Conservation (phyloP, 2,797 vertebrate species). For the Chelidonichthys spinosus region DNA sequence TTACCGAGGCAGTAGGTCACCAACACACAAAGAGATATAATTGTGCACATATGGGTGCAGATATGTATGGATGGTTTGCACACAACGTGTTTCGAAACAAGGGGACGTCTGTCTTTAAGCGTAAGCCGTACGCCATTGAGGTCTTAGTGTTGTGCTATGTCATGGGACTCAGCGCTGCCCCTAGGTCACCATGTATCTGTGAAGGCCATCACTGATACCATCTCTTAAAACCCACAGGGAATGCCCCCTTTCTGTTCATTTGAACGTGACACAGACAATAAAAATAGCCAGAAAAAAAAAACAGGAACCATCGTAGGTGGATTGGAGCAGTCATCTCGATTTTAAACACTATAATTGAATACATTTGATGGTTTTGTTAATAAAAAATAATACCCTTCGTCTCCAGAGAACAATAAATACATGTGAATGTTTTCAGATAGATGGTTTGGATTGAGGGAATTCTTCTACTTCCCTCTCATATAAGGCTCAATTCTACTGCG, state of each 20-base stretch:
- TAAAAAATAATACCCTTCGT: neutral
- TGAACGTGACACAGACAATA: conserved; percentile 36
- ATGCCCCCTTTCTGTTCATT: conserved; percentile 63
- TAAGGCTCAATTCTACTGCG: neutral
- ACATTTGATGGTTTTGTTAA: neutral
- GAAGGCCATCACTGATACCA: conserved; percentile 72
- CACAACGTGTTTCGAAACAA: conserved; percentile 68
- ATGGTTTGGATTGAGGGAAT: neutral
- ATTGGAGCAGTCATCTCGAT: neutral
- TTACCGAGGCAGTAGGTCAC: conserved; percentile 54
- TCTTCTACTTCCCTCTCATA: neutral
- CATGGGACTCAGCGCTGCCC: conserved; percentile 67
- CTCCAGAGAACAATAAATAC: neutral
- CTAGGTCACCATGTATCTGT: conserved; percentile 71
- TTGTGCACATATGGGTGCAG: conserved; percentile 43
- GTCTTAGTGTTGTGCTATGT: conserved; percentile 73
- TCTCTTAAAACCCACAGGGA: conserved; percentile 67
- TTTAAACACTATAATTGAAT: neutral
- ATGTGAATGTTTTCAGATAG: too few species aligned
- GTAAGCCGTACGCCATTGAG: conserved; percentile 70
- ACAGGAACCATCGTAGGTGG: conserved; percentile 9
- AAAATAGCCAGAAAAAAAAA: conserved; percentile 14
- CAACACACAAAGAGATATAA: conserved; percentile 62
- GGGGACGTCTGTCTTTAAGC: conserved; percentile 64
- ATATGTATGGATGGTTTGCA: conserved; percentile 44